Conservation (phyloP, 2,888 invertebrate species). For the Bibio marci region DNA sequence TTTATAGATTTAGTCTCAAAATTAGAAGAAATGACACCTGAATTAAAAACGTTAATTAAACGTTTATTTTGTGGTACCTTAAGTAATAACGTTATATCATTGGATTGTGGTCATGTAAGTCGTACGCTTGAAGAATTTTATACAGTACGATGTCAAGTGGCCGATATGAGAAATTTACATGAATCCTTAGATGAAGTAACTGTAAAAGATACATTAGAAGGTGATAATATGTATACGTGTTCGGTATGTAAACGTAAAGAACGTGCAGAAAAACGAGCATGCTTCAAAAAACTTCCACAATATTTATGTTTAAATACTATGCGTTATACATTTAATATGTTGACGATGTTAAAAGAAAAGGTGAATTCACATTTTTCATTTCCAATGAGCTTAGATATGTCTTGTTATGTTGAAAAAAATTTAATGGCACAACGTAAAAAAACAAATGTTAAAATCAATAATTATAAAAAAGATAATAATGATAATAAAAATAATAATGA, state of each 20-base stretch:
- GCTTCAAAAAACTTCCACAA: constrained; percentile 83
- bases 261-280: constrained; percentile 84
- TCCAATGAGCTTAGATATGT: constrained; percentile 84
- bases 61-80: constrained; percentile 83
- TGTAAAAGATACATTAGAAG: constrained; percentile 89
- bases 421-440: constrained; percentile 72
- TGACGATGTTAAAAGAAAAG: constrained; percentile 93
- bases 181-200: constrained; percentile 94
- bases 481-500: neutral
- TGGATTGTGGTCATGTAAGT: constrained; percentile 91
- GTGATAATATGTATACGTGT: constrained; percentile 96
- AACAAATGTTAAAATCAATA: constrained; percentile 9
- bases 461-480: constrained; percentile 22
- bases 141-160: constrained; percentile 89
- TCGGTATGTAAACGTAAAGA: constrained; percentile 92
- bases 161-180: constrained; percentile 89
- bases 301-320: constrained; percentile 93
- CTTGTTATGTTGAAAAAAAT: constrained; percentile 84
- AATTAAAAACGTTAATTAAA: constrained; percentile 75
- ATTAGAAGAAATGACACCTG: constrained; percentile 87
- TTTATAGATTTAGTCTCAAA: constrained; percentile 93
- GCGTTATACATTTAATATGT: constrained; percentile 95
- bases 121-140: constrained; percentile 91
- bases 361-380: constrained; percentile 96
- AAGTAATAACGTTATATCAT: constrained; percentile 87